phyloP scores from a whole-genome alignment of 2,888 invertebrate species.

The Eupithecia abbreviata region DNA sequence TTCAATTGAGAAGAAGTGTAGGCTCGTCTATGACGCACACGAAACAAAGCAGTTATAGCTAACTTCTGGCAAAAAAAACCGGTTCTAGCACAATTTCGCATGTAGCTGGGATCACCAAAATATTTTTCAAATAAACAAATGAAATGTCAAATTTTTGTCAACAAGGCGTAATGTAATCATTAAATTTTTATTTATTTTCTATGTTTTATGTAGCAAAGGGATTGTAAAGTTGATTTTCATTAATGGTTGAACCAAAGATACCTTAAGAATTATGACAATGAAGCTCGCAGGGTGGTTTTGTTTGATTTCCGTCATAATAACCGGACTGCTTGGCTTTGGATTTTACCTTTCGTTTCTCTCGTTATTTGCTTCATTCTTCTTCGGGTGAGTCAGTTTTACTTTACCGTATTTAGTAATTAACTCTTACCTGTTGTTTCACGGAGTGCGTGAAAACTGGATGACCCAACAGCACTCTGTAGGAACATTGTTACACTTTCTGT shows the following conservation, averaged over 20 bases:
- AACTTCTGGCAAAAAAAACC: background rate
- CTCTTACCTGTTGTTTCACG: background rate
- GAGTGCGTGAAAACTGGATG: background rate
- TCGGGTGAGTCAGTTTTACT: constrained; percentile 67
- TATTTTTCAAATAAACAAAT: background rate
- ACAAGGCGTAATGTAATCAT: constrained; percentile 11
- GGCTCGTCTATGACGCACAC: too few species aligned
- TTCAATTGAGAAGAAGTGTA: too few species aligned
- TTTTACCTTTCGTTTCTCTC: constrained; percentile 70
- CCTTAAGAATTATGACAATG: constrained; percentile 55
- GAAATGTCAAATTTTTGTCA: constrained; percentile 28
- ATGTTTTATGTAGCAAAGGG: constrained; percentile 6
- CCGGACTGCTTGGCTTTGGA: constrained; percentile 73
- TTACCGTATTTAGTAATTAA: background rate
- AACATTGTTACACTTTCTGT: background rate
- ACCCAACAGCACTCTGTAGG: background rate
- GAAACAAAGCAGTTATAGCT: too few species aligned
- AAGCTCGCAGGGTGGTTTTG: constrained; percentile 72
- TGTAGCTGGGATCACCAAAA: background rate
- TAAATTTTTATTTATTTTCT: constrained; percentile 15
- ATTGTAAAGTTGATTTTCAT: constrained; percentile 1
- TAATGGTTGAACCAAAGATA: background rate
- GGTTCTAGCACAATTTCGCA: background rate
- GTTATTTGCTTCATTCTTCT: constrained; percentile 70
- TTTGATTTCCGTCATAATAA: constrained; percentile 70